A percentile compares a stretch with the other conserved stretches of the same genome.
phyloP scores from a whole-genome alignment of 2,888 invertebrate species.

The Patella pellucida region DNA sequence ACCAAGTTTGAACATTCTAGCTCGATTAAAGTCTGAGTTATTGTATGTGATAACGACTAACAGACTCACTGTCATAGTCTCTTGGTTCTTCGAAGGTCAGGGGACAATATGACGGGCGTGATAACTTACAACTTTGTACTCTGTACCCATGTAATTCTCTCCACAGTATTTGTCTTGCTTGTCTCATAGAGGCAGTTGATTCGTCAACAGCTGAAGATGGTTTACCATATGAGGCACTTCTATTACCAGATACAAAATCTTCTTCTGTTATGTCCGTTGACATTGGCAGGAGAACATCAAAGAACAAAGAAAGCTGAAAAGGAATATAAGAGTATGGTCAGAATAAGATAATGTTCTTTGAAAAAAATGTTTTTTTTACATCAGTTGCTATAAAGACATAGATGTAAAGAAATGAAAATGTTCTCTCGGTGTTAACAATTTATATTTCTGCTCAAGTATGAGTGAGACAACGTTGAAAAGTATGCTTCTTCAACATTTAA shows the following conservation, averaged over 20 bases:
- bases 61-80: too few species aligned
- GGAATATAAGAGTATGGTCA: not conserved
- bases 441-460: too few species aligned
- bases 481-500: too few species aligned
- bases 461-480: too few species aligned
- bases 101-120: not conserved
- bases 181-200: constrained; percentile 43
- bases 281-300: constrained; percentile 73
- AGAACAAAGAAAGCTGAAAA: constrained; percentile 73
- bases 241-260: constrained; percentile 66
- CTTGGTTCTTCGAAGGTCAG: not conserved
- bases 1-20: too few species aligned
- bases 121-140: constrained; percentile 62
- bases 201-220: constrained; percentile 27
- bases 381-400: too few species aligned
- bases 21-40: too few species aligned
- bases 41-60: too few species aligned
- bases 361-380: too few species aligned
- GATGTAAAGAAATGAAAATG: too few species aligned
- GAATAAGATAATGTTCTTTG: too few species aligned
- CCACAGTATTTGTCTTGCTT: constrained; percentile 67
- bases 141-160: constrained; percentile 62
- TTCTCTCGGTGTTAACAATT: too few species aligned
- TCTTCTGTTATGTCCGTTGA: constrained; percentile 66
- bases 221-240: constrained; percentile 49